Evolutionary conservation across 2,113 vertebrate genomes (phyloP), one percentile per base, ranked within the genome.

Genomic region (Zosterops hypoxanthus): DNA sequence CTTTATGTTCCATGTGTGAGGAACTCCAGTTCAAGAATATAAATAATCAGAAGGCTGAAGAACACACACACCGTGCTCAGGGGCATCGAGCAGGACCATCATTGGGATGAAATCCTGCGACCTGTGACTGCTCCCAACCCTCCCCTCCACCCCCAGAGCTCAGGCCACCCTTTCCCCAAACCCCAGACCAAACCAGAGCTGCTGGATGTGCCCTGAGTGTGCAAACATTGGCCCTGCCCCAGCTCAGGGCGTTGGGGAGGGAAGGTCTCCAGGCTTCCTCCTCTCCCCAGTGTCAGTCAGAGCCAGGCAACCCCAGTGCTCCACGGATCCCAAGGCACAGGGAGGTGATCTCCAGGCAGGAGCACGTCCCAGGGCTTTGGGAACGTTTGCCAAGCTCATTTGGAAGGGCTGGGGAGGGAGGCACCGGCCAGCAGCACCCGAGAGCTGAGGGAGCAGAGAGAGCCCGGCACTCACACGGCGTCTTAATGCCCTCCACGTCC

Each of bases 231-330:
- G 23, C 11, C 4, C 69, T 7, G 21, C 39, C 42, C 31, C 83
- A 26, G 33, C 5, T 7, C 29, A 2, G 2, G 11, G 50, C 33
- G 0, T 1, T 18, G n/a, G 3, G 8, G 24, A 18, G n/a, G 29
- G 19, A 6, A 66, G 36, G 3, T 12, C 60, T 52, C 44, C 46
- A 29, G 5, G 26, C 5, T 17, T 12, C 60, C 50, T 47, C 21
- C 66, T 41, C 80, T 50, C 28, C 36, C 14, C 66, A 16, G 47
- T 4, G 39, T 1, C 66, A 8, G 2, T 2, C 41, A 63, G 36
- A 46, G 52, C n/a, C 65, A 25, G 61, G 56, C 8, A 75, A 55
- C 6, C 59, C 2, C 8, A 82, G 86, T 0, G 53, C 55, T 47
- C 28, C 33, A 1, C 21, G 2, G 53, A 24, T 11, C 50, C 47